Percentiles rank a stretch among this genome's conserved stretches.
These are phyloP conservation scores for Mayetiola destructor DNA, from an alignment of 2,888 invertebrate genomes.

Conservation along the genomic window DNA sequence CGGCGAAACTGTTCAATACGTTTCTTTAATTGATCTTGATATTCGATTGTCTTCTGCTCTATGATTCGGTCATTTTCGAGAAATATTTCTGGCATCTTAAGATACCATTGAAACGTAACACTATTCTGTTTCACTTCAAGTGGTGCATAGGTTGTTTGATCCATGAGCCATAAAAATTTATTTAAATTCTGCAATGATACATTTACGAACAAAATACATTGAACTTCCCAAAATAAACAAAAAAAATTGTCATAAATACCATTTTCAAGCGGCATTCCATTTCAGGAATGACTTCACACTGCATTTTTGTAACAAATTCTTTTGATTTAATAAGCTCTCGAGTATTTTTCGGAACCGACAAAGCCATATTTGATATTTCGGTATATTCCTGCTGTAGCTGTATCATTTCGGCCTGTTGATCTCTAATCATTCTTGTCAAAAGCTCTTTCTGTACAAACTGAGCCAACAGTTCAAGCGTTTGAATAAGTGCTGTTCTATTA, in stretches of 20 bases:
- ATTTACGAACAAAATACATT: not conserved
- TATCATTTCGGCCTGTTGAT: constrained; percentile 66
- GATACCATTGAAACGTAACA: constrained; percentile 76
- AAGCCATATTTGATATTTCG: constrained; percentile 57
- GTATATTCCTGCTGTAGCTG: constrained; percentile 77
- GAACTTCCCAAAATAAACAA: constrained; percentile 12
- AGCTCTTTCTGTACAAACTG: constrained; percentile 52
- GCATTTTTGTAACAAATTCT: constrained; percentile 58
- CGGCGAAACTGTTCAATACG: constrained; percentile 69
- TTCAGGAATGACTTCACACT: constrained; percentile 49
- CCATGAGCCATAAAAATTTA: constrained; percentile 70
- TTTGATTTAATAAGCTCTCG: constrained; percentile 72
- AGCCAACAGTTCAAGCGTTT: constrained; percentile 52
- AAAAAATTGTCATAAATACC: constrained; percentile 25
- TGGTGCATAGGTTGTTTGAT: constrained; percentile 64
- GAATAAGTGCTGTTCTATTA: constrained; percentile 63
- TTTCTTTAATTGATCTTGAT: constrained; percentile 63
- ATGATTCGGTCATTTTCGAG: constrained; percentile 70
- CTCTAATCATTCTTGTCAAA: constrained; percentile 56
- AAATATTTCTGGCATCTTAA: constrained; percentile 64
- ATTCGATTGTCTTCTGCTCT: constrained; percentile 69
- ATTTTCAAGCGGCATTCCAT: constrained; percentile 63
- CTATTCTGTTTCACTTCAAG: constrained; percentile 81
- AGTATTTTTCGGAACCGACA: constrained; percentile 69
- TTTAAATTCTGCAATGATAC: constrained; percentile 35